A percentile compares a stretch with the other conserved stretches of the same genome.
phyloP scores from a whole-genome alignment of 2,888 invertebrate species.

The Noctua pronuba region DNA sequence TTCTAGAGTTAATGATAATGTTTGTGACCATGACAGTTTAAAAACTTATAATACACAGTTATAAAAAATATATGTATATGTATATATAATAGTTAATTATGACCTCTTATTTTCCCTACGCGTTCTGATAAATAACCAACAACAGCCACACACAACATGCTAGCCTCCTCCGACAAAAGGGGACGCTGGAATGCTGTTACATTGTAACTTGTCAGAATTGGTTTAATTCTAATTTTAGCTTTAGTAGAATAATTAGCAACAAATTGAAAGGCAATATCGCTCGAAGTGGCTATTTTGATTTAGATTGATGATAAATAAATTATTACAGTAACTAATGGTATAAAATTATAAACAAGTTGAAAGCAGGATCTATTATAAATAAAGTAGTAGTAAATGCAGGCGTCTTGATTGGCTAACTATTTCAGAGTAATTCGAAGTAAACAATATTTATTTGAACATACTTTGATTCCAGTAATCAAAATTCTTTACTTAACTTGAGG shows the following conservation, averaged over 20 bases:
- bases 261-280: neutral
- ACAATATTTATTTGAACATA: neutral
- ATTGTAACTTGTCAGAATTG: neutral
- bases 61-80: too few species aligned
- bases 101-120: too few species aligned
- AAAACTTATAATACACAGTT: too few species aligned
- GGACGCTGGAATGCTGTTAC: too few species aligned
- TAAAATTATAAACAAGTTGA: neutral
- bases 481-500: neutral
- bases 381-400: neutral
- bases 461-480: neutral
- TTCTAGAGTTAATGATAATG: too few species aligned
- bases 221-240: neutral
- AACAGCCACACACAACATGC: too few species aligned
- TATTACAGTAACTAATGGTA: neutral
- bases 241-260: neutral
- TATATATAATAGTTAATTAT: too few species aligned
- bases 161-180: too few species aligned
- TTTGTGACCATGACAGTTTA: too few species aligned
- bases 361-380: neutral
- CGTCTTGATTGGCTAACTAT: neutral
- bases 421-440: neutral
- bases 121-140: too few species aligned
- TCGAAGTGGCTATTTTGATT: neutral
- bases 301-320: neutral